A percentile compares a stretch with the other conserved stretches of the same genome.
Evolutionary conservation across 1,140 invertebrate species (phyloP).

Genomic region (Drosophila parvula): DNA sequence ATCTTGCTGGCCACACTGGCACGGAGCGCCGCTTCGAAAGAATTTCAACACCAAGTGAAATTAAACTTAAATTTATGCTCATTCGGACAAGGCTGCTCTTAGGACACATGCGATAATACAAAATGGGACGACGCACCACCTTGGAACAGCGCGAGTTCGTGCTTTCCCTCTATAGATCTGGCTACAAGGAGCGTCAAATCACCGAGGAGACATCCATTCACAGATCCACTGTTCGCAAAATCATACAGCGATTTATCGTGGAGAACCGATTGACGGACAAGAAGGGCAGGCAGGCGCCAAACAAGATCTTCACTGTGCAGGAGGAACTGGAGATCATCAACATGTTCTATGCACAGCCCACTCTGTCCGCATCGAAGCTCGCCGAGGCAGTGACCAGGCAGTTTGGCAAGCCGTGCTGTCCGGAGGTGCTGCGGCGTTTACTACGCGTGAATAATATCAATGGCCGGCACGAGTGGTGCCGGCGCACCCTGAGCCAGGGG

Average conservation of each 20-base stretch:
- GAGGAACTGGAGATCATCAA: slow-evolving; percentile 10
- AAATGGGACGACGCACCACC: slow-evolving; percentile 6
- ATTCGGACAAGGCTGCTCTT: not conserved
- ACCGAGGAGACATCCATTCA: not conserved
- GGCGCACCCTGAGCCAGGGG: not conserved
- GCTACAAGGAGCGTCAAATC: slow-evolving; percentile 4
- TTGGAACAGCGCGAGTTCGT: slow-evolving; percentile 6
- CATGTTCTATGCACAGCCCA: slow-evolving; percentile 6
- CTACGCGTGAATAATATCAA: slow-evolving; percentile 2
- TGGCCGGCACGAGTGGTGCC: not conserved
- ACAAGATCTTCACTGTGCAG: slow-evolving; percentile 3
- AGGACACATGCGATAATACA: not conserved
- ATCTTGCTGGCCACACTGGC: not conserved
- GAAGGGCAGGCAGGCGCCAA: not conserved
- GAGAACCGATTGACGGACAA: slow-evolving; percentile 8
- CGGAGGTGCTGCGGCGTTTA: slow-evolving; percentile 1
- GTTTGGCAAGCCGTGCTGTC: slow-evolving; percentile 3
- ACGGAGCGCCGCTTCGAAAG: slow-evolving; percentile 11
- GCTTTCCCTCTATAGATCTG: not conserved
- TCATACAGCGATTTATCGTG: not conserved
- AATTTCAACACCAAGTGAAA: slow-evolving; percentile 8
- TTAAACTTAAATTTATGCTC: not conserved
- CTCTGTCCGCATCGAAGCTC: slow-evolving; percentile 7
- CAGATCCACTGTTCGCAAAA: slow-evolving; percentile 13
- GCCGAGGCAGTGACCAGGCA: not conserved